A percentile compares a stretch with the other conserved stretches of the same genome.
Evolutionary conservation across 2,888 invertebrate species (phyloP).

Genomic region (Trimorus sp.): DNA sequence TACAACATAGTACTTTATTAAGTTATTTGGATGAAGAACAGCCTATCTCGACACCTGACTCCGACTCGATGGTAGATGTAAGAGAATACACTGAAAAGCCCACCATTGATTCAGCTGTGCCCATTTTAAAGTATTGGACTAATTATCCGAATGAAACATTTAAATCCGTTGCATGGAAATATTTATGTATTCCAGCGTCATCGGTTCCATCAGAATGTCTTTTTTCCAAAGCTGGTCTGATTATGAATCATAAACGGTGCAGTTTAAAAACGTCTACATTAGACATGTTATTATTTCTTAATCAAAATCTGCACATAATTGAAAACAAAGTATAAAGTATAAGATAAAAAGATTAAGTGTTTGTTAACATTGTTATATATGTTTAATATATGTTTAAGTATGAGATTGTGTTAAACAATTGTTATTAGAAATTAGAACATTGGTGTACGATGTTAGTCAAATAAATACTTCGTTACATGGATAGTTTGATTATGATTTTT

Average conservation of each 20-base stretch:
- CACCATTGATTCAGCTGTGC: background rate
- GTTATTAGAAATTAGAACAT: too few relatives aligned
- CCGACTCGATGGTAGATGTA: slow-evolving; percentile 16
- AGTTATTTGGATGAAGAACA: slow-evolving; percentile 14
- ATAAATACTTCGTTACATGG: too few relatives aligned
- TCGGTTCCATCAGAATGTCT: slow-evolving; percentile 30
- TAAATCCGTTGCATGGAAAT: slow-evolving; percentile 11
- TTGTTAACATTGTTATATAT: too few relatives aligned
- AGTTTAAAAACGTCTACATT: slow-evolving; percentile 5
- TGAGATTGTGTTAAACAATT: too few relatives aligned
- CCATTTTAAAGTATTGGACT: slow-evolving; percentile 3
- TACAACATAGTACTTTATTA: background rate
- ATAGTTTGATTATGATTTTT: too few relatives aligned
- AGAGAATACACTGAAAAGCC: slow-evolving; percentile 21
- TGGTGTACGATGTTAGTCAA: too few relatives aligned
- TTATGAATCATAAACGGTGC: slow-evolving; percentile 15
- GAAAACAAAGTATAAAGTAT: too few relatives aligned
- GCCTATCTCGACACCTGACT: slow-evolving; percentile 2
- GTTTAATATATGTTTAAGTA: too few relatives aligned
- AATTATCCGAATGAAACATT: slow-evolving; percentile 8
- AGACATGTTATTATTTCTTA: slow-evolving; percentile 8
- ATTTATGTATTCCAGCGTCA: slow-evolving; percentile 23
- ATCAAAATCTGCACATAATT: slow-evolving; percentile 36
- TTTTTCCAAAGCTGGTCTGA: slow-evolving; percentile 35
- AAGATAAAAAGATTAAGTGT: too few relatives aligned